Evolutionary conservation across 1,140 invertebrate species (phyloP).

Genomic region (Calliphora vicina): DNA sequence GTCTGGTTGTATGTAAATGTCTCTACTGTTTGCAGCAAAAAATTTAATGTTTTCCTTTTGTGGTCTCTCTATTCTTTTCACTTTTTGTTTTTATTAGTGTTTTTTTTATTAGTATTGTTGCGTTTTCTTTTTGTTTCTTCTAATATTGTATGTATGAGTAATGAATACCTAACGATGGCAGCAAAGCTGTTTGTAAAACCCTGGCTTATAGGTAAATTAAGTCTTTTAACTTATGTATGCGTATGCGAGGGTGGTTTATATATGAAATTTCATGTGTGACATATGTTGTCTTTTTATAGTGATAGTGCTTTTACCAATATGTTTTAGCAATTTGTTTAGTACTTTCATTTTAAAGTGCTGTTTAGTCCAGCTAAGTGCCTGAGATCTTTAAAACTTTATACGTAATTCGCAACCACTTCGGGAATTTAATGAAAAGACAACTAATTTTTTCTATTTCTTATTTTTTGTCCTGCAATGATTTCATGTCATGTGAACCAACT

Average conservation of each 20-base stretch:
- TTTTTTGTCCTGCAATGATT: too few relatives aligned
- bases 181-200: slow-evolving; percentile 33
- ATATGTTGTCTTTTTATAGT: too few relatives aligned
- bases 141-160: slow-evolving; percentile 8
- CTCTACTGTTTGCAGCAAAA: neutral
- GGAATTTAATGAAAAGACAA: too few relatives aligned
- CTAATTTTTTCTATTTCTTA: too few relatives aligned
- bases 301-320: too few relatives aligned
- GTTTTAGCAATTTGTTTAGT: too few relatives aligned
- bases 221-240: slow-evolving; percentile 18
- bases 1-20: neutral
- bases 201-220: slow-evolving; percentile 25
- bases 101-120: neutral
- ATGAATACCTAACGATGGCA: slow-evolving; percentile 6
- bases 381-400: too few relatives aligned
- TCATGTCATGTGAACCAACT: too few relatives aligned
- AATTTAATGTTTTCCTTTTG: neutral
- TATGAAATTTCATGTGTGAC: neutral
- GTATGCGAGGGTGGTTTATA: neutral
- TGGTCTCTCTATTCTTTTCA: neutral
- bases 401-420: too few relatives aligned
- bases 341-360: too few relatives aligned
- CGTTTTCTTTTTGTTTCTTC: neutral
- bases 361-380: too few relatives aligned
- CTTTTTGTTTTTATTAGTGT: slow-evolving; percentile 2